These are phyloP conservation scores for Homarus americanus DNA, from an alignment of 1,140 invertebrate genomes.

Conservation along the genomic window DNA sequence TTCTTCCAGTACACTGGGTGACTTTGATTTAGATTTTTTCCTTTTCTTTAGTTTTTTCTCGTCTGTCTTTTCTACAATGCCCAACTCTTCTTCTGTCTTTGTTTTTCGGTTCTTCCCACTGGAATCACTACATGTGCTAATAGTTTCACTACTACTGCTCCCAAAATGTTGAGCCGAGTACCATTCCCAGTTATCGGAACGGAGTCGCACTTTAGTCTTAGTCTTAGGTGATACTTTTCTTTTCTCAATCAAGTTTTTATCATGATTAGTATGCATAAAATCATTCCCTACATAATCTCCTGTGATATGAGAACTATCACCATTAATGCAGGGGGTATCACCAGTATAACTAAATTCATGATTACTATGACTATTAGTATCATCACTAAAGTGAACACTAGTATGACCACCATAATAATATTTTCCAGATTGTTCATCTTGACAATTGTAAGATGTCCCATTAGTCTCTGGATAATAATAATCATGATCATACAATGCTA, in stretches of 20 bases:
- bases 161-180: constrained; percentile 75
- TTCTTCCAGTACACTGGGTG: constrained; percentile 27
- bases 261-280: constrained; percentile 24
- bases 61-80: not conserved
- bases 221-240: constrained; percentile 26
- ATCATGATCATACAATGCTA: constrained; percentile 12
- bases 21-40: constrained; percentile 39
- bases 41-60: constrained; percentile 53
- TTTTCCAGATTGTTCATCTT: constrained; percentile 3
- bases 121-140: constrained; percentile 63
- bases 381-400: constrained; percentile 58
- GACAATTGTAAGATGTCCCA: constrained; percentile 22
- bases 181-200: constrained; percentile 77
- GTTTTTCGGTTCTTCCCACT: constrained; percentile 30
- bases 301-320: constrained; percentile 39
- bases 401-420: constrained; percentile 53
- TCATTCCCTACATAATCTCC: constrained; percentile 20
- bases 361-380: constrained; percentile 10
- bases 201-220: constrained; percentile 62
- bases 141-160: constrained; percentile 71
- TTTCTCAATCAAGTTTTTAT: constrained; percentile 25
- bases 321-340: constrained; percentile 17
- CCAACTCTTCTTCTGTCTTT: constrained; percentile 14
- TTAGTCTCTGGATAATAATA: constrained; percentile 17
- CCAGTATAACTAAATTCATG: not conserved